Conservation (phyloP, 2,888 invertebrate genomes). For the Rhagonycha fulva region DNA sequence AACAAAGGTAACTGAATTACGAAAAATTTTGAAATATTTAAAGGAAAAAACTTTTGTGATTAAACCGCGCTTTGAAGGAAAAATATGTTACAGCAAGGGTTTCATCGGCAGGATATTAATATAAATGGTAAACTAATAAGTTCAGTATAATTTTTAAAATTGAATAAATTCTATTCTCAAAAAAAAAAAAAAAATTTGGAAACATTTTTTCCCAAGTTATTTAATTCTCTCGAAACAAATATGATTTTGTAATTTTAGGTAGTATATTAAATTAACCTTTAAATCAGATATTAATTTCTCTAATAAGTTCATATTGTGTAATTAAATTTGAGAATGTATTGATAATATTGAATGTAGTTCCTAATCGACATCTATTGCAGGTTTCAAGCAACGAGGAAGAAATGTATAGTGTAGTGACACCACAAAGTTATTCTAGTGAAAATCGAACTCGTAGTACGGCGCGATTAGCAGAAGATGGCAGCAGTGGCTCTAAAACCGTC, state of each 20-base stretch:
- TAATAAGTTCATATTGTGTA: no score
- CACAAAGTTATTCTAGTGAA: slow-evolving; percentile 27
- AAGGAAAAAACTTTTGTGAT: background rate
- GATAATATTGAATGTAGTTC: background rate
- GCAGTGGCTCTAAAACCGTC: slow-evolving; percentile 18
- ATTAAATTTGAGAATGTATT: no score
- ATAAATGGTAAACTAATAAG: background rate
- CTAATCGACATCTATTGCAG: slow-evolving; percentile 5
- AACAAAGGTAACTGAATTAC: background rate
- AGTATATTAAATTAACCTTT: no score
- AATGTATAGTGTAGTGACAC: slow-evolving; percentile 35
- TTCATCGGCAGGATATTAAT: background rate
- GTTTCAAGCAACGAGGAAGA: slow-evolving; percentile 5
- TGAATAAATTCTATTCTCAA: background rate
- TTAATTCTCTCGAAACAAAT: background rate
- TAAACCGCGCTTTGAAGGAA: background rate
- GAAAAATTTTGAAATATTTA: background rate
- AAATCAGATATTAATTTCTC: no score
- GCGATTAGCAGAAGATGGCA: slow-evolving; percentile 24
- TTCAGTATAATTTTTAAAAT: background rate
- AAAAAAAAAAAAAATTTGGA: no score
- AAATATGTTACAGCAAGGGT: background rate
- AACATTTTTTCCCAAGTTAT: no score
- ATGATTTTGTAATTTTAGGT: background rate
- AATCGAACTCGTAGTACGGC: slow-evolving; percentile 22